Evolutionary conservation across 2,113 vertebrate species (phyloP).

Genomic region (Pluvialis apricaria): DNA sequence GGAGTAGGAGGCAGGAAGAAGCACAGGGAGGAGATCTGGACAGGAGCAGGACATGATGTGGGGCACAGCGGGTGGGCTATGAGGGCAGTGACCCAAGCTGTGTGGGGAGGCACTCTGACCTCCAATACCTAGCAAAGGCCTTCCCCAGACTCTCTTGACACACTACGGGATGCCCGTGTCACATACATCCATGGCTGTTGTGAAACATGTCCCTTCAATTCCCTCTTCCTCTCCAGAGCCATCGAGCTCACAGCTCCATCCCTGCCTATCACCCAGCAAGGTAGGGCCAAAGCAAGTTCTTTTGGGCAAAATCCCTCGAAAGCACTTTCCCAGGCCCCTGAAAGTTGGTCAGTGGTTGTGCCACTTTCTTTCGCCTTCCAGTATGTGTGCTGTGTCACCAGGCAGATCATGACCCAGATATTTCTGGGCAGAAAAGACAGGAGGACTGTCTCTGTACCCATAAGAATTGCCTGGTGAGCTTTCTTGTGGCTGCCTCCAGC

Average conservation of each 20-base stretch:
- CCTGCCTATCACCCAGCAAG: neutral
- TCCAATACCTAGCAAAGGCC: rapidly evolving
- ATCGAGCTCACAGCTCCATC: neutral
- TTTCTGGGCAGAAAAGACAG: neutral
- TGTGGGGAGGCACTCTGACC: neutral
- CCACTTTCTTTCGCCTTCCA: neutral
- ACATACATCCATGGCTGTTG: rapidly evolving
- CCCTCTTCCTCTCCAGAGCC: neutral
- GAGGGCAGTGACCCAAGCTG: neutral
- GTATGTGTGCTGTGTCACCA: neutral
- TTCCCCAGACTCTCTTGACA: neutral
- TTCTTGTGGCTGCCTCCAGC: neutral
- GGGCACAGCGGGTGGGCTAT: rapidly evolving
- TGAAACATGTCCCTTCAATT: neutral
- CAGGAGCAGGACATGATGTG: neutral
- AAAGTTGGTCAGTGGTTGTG: neutral
- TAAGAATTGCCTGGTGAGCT: neutral
- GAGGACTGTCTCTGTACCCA: neutral
- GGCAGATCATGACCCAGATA: neutral
- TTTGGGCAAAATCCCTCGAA: neutral
- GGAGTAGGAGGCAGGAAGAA: neutral
- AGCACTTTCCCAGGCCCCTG: neutral
- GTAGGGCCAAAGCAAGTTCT: neutral
- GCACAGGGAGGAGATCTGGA: neutral
- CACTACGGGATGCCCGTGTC: too few relatives aligned